These are phyloP conservation scores for Antheraea assamensis DNA, from an alignment of 2,888 invertebrate species.

Conservation along the genomic window DNA sequence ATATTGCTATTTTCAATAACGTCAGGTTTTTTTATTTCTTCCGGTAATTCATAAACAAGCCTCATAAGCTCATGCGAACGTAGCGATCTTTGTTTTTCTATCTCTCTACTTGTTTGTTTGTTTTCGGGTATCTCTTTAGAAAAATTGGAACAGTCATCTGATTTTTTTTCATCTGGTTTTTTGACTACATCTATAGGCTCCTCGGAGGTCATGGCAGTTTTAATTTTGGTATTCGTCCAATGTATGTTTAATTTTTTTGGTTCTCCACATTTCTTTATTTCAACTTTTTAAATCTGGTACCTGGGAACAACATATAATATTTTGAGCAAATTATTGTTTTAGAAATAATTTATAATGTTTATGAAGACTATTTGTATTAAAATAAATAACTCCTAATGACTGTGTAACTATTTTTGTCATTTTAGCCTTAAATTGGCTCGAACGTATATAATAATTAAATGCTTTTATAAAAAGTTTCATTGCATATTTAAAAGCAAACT, in stretches of 20 bases:
- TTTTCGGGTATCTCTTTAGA: conserved; percentile 55
- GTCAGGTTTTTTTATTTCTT: conserved; percentile 58
- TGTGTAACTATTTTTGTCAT: background rate
- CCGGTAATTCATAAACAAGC: conserved; percentile 75
- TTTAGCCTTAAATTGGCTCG: background rate
- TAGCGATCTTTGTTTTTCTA: conserved; percentile 51
- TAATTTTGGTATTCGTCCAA: conserved; percentile 40
- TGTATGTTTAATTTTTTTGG: conserved; percentile 32
- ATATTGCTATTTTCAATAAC: conserved; percentile 68
- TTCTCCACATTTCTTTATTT: conserved; percentile 57
- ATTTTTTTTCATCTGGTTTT: conserved; percentile 62
- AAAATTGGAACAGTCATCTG: conserved; percentile 59
- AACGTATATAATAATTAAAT: background rate
- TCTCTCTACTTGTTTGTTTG: conserved; percentile 52
- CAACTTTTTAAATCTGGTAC: conserved; percentile 12
- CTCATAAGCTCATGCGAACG: conserved; percentile 72
- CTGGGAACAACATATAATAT: conserved; percentile 3
- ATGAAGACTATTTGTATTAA: background rate
- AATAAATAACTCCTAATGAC: background rate
- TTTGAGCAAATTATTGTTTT: background rate
- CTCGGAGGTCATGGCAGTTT: conserved; percentile 74
- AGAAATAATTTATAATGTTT: background rate
- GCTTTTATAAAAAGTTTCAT: background rate
- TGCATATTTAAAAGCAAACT: background rate
- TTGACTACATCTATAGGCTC: conserved; percentile 72